Evolutionary conservation across 1,140 invertebrate species (phyloP), one percentile per base, ranked within the genome.

Genomic region (Drosophila dunni): DNA sequence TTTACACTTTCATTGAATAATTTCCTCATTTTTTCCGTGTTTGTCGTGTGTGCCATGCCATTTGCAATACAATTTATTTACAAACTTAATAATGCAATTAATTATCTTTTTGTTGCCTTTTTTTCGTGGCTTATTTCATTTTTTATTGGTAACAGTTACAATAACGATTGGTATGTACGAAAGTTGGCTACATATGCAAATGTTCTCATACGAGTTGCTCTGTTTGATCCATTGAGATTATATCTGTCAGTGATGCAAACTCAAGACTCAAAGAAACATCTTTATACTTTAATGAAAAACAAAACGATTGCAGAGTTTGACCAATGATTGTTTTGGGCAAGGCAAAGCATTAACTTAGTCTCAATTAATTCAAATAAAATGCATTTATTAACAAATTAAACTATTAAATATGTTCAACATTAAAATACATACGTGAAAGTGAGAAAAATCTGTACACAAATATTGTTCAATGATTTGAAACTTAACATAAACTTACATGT

Each of bases 21-120:
- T 33, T 20, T 54, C 34, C 46, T 10, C 20, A 67, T 53, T 65
- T 42, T 45, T 20, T 45, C 51, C 51, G 58, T 66, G 46, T 45
- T 73, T 70, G 75, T 66, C 50, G 34, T 56, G 64, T 74, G 63
- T 67, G 80, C 48, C 57, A 58, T 79, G 79, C 79, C 83, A 80
- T 79, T 88, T 78, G 84, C 74, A 80, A 69, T 88, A 80, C 54
- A 67, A 88, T 84, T 54, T 86, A 86, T 86, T 77, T 86, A 86
- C 83, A 86, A 86, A 86, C 80, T 78, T 88, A 88, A 78, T 89
- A 78, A 84, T 71, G 79, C 67, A 84, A 89, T 84, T 88, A 88
- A 84, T 88, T 89, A 75, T 77, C 45, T 40, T 50, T 79, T 80
- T 15, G n/a, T 46, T 53, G 40, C 42, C 40, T 36, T 29, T 63